Evolutionary conservation across 2,113 vertebrate genomes (phyloP).

Genomic region (Macquaria ambigua): DNA sequence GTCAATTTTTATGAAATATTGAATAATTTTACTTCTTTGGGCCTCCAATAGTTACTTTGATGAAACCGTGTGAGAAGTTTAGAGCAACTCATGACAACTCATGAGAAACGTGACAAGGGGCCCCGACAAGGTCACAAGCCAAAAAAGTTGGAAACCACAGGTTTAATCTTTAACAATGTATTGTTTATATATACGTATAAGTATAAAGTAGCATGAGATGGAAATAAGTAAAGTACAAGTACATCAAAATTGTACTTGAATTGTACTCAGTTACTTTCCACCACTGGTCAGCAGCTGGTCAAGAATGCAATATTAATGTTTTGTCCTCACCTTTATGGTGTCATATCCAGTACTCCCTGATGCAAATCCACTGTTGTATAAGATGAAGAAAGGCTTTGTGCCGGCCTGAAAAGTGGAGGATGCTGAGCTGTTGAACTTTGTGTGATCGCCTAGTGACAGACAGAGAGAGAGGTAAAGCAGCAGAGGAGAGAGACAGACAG

Average conservation of each 20-base stretch:
- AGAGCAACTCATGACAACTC: background rate
- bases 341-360: constrained; percentile 14
- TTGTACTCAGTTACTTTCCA: background rate
- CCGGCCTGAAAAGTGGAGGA: constrained; percentile 80
- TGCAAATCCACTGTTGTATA: background rate
- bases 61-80: background rate
- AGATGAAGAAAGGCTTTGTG: constrained; percentile 6
- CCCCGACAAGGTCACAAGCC: background rate
- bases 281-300: background rate
- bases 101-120: background rate
- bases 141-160: background rate
- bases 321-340: constrained; percentile 5
- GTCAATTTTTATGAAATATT: background rate
- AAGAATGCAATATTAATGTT: background rate
- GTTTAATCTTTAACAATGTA: background rate
- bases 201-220: too few relatives aligned
- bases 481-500: background rate
- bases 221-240: too few relatives aligned
- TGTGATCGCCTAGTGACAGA: constrained; percentile 73
- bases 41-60: background rate
- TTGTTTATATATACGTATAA: background rate
- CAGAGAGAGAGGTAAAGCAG: background rate
- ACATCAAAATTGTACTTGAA: too few relatives aligned
- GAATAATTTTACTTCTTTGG: too few relatives aligned
- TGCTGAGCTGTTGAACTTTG: constrained; percentile 63